Evolutionary conservation across 2,888 invertebrate genomes (phyloP).

Genomic region (Villa cingulata): DNA sequence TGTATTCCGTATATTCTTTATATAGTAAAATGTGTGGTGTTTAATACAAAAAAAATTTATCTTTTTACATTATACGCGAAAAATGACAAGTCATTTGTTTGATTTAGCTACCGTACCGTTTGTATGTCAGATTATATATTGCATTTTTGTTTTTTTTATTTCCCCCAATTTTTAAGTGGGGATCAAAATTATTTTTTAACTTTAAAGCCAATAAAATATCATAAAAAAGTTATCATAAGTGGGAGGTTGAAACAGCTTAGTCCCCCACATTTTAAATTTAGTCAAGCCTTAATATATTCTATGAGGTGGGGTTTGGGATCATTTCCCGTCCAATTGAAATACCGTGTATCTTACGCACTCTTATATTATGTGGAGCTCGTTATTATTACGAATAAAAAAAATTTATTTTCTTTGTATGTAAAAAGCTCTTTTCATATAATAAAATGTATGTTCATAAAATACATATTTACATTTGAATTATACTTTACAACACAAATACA

Average conservation of each 20-base stretch:
- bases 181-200: background rate
- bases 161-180: background rate
- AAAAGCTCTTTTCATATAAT: too few species aligned
- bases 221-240: background rate
- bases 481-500: too few species aligned
- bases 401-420: too few species aligned
- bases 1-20: too few species aligned
- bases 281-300: background rate
- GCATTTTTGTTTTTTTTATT: background rate
- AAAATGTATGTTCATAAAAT: too few species aligned
- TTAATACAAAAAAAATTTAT: too few species aligned
- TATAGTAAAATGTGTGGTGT: too few species aligned
- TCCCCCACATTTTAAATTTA: background rate
- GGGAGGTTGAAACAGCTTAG: background rate
- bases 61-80: background rate
- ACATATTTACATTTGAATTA: too few species aligned
- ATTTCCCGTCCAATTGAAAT: background rate
- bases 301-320: background rate
- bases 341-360: too few species aligned
- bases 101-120: background rate
- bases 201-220: background rate
- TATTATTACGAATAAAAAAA: too few species aligned
- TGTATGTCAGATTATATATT: too few species aligned
- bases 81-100: background rate
- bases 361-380: too few species aligned